These are phyloP conservation scores for Chlorodrepanis virens DNA, from an alignment of 2,113 vertebrate species.

Conservation along the genomic window DNA sequence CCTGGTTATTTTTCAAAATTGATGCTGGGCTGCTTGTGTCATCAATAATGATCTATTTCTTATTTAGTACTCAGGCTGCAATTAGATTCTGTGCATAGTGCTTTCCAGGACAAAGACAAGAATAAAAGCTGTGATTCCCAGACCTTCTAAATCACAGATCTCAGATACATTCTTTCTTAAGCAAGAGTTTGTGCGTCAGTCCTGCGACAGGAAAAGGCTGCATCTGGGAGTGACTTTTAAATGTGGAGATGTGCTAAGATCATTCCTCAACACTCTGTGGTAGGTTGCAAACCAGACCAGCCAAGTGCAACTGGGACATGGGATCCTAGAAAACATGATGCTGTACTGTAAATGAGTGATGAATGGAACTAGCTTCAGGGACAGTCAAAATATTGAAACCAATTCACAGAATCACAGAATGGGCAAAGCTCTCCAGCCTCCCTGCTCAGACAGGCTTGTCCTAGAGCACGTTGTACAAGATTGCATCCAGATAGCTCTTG, in stretches of 20 bases:
- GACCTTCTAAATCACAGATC: not conserved
- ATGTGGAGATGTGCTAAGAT: not conserved
- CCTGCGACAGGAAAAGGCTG: not conserved
- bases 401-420: not conserved
- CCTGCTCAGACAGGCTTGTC: not conserved
- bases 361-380: not conserved
- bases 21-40: not conserved
- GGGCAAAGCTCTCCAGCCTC: not conserved
- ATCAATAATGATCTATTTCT: not conserved
- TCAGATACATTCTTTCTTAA: not conserved
- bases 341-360: not conserved
- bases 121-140: not conserved
- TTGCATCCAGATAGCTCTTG: not conserved
- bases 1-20: not conserved
- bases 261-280: not conserved
- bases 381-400: not conserved
- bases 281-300: not conserved
- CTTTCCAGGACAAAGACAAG: not conserved
- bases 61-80: not conserved
- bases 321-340: not conserved
- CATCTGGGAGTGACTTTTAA: not conserved
- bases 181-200: not conserved
- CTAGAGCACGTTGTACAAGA: not conserved
- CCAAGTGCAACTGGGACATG: not conserved
- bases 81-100: not conserved